Base-by-base conservation (phyloP, 2,888 invertebrate genomes). In the Orchesellides sinensis region DNA sequence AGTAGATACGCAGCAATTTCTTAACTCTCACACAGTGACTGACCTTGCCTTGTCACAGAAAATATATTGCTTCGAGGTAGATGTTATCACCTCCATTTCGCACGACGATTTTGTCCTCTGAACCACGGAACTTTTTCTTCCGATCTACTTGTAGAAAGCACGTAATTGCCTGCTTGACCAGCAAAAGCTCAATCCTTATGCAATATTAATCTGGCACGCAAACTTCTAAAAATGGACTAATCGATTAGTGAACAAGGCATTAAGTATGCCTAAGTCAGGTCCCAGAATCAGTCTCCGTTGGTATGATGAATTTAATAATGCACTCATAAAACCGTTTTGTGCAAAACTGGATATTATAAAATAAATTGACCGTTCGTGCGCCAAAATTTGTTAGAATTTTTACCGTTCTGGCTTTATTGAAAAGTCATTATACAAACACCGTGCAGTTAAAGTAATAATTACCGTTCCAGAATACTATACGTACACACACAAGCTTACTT, bases 371-470 rank as follows among this genome's bases (percentile, higher is more conserved):
- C n/a, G 40, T 2, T 14, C n/a, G 40, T 40, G n/a, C n/a, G n/a
- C n/a, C n/a, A n/a, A n/a, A 40, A 8, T 40, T 17, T 12, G 59
- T 52, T 47, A 52, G 17, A 49, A 68, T 52, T 52, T 52, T 52
- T 14, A 52, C 68, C 25, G 14, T 25, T 52, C 54, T 27, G 54
- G 72, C 68, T 74, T 80, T 80, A 80, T 56, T 80, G 66, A 80
- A 80, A 80, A 80, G 73, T 80, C 73, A 66, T 68, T 72, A 73
- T 80, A 80, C 80, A 80, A 80, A 80, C 78, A 77, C 61, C 69
- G 35, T 79, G 79, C 79, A 79, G 79, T 70, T 79, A 79, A 70
- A 70, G 79, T 79, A 79, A 70, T 79, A 29, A 59, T 73, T 49
- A 63, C 61, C 69, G 69, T 63, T 72, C 63, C 65, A 56, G 12